Conservation (phyloP, 2,797 vertebrate genomes). For the Thalassophryne amazonica region DNA sequence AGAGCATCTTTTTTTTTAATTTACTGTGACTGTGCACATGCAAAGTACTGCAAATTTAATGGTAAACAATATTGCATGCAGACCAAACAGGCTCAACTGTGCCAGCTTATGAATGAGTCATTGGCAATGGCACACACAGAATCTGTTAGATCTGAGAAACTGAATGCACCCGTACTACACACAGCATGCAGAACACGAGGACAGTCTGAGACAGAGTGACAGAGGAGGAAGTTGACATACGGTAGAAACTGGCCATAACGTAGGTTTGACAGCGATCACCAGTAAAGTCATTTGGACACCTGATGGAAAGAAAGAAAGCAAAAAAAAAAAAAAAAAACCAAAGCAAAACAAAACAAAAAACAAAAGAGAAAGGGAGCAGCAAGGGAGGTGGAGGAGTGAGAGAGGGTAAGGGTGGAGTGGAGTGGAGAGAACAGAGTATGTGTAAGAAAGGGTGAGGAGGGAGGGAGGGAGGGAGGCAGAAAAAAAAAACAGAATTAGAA, state of each 20-base stretch:
- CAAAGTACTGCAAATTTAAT: conserved; percentile 28
- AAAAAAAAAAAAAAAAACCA: conserved; percentile 88
- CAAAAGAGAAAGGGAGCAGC: conserved; percentile 80
- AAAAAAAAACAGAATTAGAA: conserved; percentile 86
- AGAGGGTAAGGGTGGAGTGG: conserved; percentile 37
- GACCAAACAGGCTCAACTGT: conserved; percentile 40
- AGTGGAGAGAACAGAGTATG: conserved; percentile 29
- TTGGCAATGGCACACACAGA: conserved; percentile 27
- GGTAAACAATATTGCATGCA: conserved; percentile 45
- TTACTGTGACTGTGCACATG: conserved; percentile 30
- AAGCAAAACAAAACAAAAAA: conserved; percentile 82
- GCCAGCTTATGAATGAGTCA: conserved; percentile 49
- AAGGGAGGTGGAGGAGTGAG: conserved; percentile 77
- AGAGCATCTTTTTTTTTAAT: conserved; percentile 8
- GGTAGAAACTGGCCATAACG: conserved; percentile 99
- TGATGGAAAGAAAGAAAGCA: conserved; percentile 88
- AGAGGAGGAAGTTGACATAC: conserved; percentile 97
- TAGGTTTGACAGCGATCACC: conserved; percentile 99
- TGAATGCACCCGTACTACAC: conserved; percentile 46
- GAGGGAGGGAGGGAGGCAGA: conserved; percentile 65
- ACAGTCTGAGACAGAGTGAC: conserved; percentile 75
- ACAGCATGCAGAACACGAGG: conserved; percentile 62
- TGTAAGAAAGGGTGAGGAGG: conserved; percentile 31
- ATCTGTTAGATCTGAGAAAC: conserved; percentile 45
- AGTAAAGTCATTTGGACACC: conserved; percentile 99